phyloP scores from a whole-genome alignment of 1,140 invertebrate genomes.

The Myzus persicae region DNA sequence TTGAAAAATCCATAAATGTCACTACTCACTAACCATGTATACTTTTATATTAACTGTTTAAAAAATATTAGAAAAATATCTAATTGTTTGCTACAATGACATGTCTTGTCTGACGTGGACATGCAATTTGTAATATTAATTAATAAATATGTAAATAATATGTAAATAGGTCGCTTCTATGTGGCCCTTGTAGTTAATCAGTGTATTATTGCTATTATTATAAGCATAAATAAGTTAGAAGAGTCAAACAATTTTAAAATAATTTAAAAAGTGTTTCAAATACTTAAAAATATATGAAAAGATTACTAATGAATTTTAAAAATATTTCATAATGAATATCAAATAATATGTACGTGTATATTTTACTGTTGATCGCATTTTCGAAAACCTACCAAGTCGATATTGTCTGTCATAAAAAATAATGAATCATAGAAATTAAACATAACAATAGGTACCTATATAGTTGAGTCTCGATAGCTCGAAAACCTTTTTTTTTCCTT shows the following conservation, averaged over 20 bases:
- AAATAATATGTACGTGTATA: background rate
- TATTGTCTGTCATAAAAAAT: background rate
- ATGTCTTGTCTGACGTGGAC: background rate
- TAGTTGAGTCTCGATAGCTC: too few species aligned
- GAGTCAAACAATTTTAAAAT: background rate
- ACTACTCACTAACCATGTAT: background rate
- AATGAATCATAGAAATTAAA: background rate
- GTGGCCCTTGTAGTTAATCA: background rate
- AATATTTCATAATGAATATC: background rate
- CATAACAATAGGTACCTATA: background rate
- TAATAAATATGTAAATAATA: background rate
- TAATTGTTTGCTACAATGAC: background rate
- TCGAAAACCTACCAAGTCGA: background rate
- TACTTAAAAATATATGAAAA: too few species aligned
- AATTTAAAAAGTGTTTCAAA: too few species aligned
- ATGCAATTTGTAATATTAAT: background rate
- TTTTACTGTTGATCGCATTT: background rate
- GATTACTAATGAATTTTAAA: background rate
- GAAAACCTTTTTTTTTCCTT: too few species aligned
- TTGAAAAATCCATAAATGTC: background rate
- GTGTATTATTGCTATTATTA: too few species aligned
- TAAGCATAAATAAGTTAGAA: background rate
- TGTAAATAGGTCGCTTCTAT: background rate
- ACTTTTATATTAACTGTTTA: background rate
- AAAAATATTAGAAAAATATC: background rate